phyloP scores from a whole-genome alignment of 2,113 vertebrate genomes.

The Chloebia gouldiae region DNA sequence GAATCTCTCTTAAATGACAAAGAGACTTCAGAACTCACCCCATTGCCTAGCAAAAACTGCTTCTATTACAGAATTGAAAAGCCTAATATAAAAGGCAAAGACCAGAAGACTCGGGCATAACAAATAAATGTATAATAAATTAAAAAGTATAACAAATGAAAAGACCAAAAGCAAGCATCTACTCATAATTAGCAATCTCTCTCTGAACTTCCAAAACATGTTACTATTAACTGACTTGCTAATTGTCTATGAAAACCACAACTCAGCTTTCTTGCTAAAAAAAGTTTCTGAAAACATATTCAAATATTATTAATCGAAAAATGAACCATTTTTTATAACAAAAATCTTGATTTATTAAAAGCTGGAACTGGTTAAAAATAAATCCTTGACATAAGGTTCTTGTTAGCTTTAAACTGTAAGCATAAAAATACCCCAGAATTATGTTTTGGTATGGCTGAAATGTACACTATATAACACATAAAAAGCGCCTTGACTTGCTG shows the following conservation, averaged over 20 bases:
- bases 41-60: not conserved
- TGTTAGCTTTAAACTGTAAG: conserved; percentile 77
- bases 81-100: not conserved
- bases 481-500: conserved; percentile 64
- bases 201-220: not conserved
- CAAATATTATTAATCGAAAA: conserved; percentile 71
- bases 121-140: not conserved
- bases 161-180: not conserved
- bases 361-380: conserved; percentile 76
- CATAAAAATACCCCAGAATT: conserved; percentile 72
- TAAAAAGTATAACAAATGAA: not conserved
- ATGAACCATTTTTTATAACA: conserved; percentile 69
- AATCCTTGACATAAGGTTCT: conserved; percentile 76
- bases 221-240: not conserved
- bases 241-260: not conserved
- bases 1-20: not conserved
- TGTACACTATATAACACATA: conserved; percentile 59
- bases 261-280: not conserved
- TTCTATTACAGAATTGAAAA: not conserved
- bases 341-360: conserved; percentile 76
- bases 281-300: conserved; percentile 64
- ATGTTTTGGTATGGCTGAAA: conserved; percentile 69
- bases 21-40: not conserved
- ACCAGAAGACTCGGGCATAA: not conserved
- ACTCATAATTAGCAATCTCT: not conserved